Conservation (phyloP, 2,888 invertebrate genomes). For the Xanthorhoe spadicearia region DNA sequence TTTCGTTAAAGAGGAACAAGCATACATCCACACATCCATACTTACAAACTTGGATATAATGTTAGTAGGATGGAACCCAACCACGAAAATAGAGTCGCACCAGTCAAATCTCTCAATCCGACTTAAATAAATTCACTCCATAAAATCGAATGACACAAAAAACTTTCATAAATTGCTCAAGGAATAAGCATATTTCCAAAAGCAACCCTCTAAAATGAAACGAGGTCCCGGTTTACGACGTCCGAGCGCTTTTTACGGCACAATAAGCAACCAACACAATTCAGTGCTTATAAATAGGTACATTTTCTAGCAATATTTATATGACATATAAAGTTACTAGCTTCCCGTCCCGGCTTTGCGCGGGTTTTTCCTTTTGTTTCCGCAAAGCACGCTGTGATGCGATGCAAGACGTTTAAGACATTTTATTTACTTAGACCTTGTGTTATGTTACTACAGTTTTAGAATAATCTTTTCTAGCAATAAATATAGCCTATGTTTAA, state of each 20-base stretch:
- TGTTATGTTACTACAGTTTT: too few relatives aligned
- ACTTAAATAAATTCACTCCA: slow-evolving; percentile 2
- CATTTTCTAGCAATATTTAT: slow-evolving; percentile 30
- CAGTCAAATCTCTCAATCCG: neutral
- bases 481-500: too few relatives aligned
- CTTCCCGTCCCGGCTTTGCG: too few relatives aligned
- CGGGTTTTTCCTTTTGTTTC: too few relatives aligned
- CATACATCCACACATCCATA: too few relatives aligned
- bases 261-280: slow-evolving; percentile 41
- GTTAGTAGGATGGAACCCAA: too few relatives aligned
- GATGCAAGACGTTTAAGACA: too few relatives aligned
- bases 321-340: slow-evolving; percentile 14
- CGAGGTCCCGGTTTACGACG: slow-evolving; percentile 40
- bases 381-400: too few relatives aligned
- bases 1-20: too few relatives aligned
- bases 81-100: neutral
- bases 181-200: slow-evolving; percentile 29
- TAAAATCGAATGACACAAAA: slow-evolving; percentile 14
- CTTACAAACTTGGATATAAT: too few relatives aligned
- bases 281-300: slow-evolving; percentile 36
- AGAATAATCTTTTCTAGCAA: too few relatives aligned
- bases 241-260: slow-evolving; percentile 40
- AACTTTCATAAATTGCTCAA: slow-evolving; percentile 17
- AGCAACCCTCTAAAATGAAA: slow-evolving; percentile 31
- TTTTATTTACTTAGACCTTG: too few relatives aligned